phyloP scores from a whole-genome alignment of 2,888 invertebrate genomes.

The Sepioteuthis lessoniana region DNA sequence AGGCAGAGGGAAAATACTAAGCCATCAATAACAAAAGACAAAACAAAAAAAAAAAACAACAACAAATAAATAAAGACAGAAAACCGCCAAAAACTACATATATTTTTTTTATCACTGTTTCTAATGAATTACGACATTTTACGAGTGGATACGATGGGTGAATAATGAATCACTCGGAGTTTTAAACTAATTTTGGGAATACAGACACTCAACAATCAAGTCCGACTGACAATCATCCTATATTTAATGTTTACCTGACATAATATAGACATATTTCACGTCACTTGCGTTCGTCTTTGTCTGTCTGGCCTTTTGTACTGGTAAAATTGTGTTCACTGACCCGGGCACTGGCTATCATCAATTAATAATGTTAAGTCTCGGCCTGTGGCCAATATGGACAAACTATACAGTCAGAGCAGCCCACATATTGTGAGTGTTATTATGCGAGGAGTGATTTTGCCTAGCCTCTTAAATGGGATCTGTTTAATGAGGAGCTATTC shows the following conservation, averaged over 20 bases:
- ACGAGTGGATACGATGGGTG: not conserved
- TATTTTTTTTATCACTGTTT: too few species aligned
- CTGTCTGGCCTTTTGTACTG: not conserved
- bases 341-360: not conserved
- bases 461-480: not conserved
- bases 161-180: not conserved
- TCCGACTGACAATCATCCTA: not conserved
- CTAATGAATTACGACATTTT: not conserved
- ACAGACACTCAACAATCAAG: too few species aligned
- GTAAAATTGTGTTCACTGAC: not conserved
- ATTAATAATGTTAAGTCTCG: conserved; percentile 33
- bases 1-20: too few species aligned
- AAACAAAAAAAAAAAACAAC: too few species aligned
- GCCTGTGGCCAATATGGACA: not conserved
- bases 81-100: too few species aligned
- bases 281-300: not conserved
- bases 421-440: not conserved
- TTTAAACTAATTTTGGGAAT: not conserved
- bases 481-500: not conserved
- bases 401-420: not conserved
- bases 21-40: too few species aligned
- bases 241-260: not conserved
- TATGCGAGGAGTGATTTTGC: not conserved
- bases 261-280: not conserved
- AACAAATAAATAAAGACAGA: too few species aligned